phyloP scores from a whole-genome alignment of 2,113 vertebrate species.

The Terrapene triunguis region DNA sequence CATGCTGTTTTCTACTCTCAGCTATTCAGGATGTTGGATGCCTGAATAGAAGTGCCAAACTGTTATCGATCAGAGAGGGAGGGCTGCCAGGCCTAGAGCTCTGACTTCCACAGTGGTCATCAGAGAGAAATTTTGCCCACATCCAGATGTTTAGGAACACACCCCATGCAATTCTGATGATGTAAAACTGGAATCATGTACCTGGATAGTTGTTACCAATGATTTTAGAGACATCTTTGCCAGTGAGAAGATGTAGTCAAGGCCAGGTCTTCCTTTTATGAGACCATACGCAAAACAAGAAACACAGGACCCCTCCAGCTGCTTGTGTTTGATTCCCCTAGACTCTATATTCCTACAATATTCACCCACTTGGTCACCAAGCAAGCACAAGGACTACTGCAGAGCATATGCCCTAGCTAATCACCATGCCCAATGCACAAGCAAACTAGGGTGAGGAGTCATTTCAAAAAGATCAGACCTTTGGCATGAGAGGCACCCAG shows the following conservation, averaged over 20 bases:
- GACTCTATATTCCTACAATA: background rate
- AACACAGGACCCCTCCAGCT: background rate
- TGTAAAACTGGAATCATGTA: accelerated
- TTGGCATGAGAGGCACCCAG: background rate
- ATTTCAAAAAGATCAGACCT: background rate
- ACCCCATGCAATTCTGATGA: accelerated
- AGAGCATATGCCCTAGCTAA: background rate
- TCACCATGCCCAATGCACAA: background rate
- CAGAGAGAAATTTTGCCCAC: background rate
- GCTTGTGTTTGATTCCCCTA: background rate
- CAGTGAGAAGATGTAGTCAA: background rate
- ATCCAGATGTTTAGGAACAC: background rate
- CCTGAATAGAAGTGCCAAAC: background rate
- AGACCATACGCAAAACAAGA: background rate
- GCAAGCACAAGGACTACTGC: background rate
- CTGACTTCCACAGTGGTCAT: background rate
- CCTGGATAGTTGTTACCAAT: background rate
- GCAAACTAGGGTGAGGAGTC: background rate
- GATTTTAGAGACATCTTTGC: background rate
- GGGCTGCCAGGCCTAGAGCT: background rate
- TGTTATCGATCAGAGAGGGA: background rate
- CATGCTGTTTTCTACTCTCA: background rate
- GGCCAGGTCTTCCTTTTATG: background rate
- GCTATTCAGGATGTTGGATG: background rate
- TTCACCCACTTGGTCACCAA: background rate